Base-by-base conservation (phyloP, 2,888 invertebrate genomes). In the Endotricha flammealis region DNA sequence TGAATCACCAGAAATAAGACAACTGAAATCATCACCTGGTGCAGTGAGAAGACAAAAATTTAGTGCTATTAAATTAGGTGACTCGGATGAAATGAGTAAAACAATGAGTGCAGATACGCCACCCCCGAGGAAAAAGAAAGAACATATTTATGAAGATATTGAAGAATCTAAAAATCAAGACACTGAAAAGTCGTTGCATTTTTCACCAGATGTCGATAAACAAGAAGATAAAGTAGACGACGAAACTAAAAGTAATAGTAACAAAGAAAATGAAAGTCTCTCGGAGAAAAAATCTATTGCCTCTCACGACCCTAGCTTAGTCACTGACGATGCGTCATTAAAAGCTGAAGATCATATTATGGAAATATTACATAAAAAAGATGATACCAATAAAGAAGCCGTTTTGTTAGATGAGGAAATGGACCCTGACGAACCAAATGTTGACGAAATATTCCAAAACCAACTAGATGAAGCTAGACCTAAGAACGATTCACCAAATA, bases 131-230 rank as follows among this genome's bases (percentile, higher is more conserved):
- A 80, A 88, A 55, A 88, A 86, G 44, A 88, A 88, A 49, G 90
- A 90, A 44, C 90, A 90, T 56, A 88, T 90, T 40, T 90, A 90
- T 46, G 90, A 90, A 71, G 90, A 90, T 42, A 90, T 90, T 46
- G 89, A 88, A 42, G 79, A 82, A 48, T 67, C 73, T 7, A 75
- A 75, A 58, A 64, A 63, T 32, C 54, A 63, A 23, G 66, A 81
- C 44, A 40, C 41, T 1, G 80, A 79, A 41, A 88, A 87, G 52
- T 71, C 68, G 36, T 65, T 87, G n/a, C 82, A 88, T 41, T 88
- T 88, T 53, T 80, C 85, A 4, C 67, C 80, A 24, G 76, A 83
- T 7, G 62, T 74, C 39, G 74, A 85, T 36, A 78, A 76, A 40
- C 38, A 46, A 25, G 42, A 47, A 24, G 55, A 57, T 29, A 79